A percentile compares a stretch with the other conserved stretches of the same genome.
phyloP scores from a whole-genome alignment of 2,113 vertebrate genomes.

The Illadopsis cleaveri region DNA sequence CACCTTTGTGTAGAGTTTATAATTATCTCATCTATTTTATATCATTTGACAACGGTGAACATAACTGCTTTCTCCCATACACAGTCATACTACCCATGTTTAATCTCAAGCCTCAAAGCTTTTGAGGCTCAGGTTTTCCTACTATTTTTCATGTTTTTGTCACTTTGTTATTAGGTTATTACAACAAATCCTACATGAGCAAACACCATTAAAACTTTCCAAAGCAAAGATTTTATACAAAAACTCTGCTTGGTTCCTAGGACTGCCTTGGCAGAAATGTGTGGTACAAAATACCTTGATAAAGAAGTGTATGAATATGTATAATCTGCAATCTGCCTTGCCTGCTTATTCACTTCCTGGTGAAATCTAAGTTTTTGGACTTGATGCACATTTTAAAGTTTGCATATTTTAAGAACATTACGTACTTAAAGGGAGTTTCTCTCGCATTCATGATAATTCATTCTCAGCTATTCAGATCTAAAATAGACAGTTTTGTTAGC shows the following conservation, averaged over 20 bases:
- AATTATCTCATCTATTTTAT: constrained; percentile 40
- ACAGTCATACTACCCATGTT: constrained; percentile 3
- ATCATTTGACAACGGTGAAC: constrained; percentile 9
- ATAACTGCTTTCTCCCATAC: constrained; percentile 1
- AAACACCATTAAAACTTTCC: neutral
- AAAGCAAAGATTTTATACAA: neutral
- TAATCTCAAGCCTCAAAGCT: constrained; percentile 26
- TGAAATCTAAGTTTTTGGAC: neutral
- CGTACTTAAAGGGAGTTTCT: neutral
- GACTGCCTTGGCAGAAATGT: neutral
- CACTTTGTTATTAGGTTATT: constrained; percentile 21
- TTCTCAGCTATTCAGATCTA: neutral
- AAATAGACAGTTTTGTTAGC: neutral
- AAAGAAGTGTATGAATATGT: neutral
- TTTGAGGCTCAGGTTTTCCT: neutral
- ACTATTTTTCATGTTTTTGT: constrained; percentile 1
- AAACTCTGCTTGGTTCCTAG: neutral
- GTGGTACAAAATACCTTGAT: neutral
- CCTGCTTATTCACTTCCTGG: neutral
- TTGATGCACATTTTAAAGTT: neutral
- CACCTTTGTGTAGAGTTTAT: constrained; percentile 30
- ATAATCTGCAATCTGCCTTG: neutral
- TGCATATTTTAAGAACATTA: neutral
- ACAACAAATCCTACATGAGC: neutral
- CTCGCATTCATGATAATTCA: neutral